Evolutionary conservation across 2,888 invertebrate species (phyloP), one percentile per base, ranked within the genome.

Genomic region (Ochlodes sylvanus): DNA sequence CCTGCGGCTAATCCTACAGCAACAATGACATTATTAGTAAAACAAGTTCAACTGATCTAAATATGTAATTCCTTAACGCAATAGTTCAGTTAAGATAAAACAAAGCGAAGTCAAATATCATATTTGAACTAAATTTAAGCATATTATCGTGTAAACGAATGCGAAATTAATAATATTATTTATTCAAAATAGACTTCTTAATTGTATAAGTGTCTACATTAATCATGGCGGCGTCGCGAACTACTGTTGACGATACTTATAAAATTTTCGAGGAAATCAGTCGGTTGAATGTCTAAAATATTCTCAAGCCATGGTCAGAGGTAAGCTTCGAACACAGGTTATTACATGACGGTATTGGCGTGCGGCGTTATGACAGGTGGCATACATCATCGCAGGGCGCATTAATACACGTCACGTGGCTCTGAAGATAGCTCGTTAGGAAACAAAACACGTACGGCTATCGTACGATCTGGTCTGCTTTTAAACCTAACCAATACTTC

Each of bases 351-450:
- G 44, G 55, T 61, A 67, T 61, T 67, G 34, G 61, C 67, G 67
- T 61, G 44, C 44, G 21, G 34, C 61, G 32, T 54, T 67, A 67
- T 67, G 67, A 67, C 67, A 67, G 67, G 60, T 67, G 67, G 67
- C 44, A 67, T 67, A 67, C 67, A 67, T 67, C 67, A 67, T 61
- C 60, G 61, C 42, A 14, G 32, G 19, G 10, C 54, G 67, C 67
- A 67, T 67, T 67, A 61, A 67, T 67, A 55, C 55, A 34, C 61
- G 60, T 67, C 67, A 42, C 54, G 66, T 38, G 58, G 27, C 61
- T 38, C 34, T 21, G 55, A 54, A 55, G 67, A 61, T 55, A 44
- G 67, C 67, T 67, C 60, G 61, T 60, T 67, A 61, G 60, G 61
- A 67, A 67, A 61, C 60, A 67, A 67, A 54, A 67, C 67, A 55